Evolutionary conservation across 2,797 vertebrate genomes (phyloP).

Genomic region (Pseudochromis fuscus): DNA sequence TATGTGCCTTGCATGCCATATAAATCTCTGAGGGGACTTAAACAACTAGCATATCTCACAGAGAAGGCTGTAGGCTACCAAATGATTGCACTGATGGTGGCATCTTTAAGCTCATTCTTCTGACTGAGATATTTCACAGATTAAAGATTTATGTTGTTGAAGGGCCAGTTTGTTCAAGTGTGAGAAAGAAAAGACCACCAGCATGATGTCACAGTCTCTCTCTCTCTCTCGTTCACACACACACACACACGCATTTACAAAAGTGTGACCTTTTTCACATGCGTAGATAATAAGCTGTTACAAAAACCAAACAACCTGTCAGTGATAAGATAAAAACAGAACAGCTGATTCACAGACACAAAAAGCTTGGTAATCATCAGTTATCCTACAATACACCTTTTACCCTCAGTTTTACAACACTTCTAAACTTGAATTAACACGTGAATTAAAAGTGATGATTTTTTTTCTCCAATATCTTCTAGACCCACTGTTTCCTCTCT

Average conservation of each 20-base stretch:
- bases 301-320: conserved; percentile 85
- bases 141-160: conserved; percentile 48
- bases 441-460: conserved; percentile 3
- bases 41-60: not conserved
- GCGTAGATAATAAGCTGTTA: conserved; percentile 81
- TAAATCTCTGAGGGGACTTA: not conserved
- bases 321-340: conserved; percentile 81
- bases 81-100: conserved; percentile 5
- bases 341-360: conserved; percentile 71
- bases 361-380: conserved; percentile 28
- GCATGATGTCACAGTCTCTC: conserved; percentile 47
- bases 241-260: conserved; percentile 40
- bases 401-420: not conserved
- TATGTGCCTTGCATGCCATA: not conserved
- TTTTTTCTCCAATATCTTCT: no score
- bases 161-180: conserved; percentile 68
- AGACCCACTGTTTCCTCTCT: no score
- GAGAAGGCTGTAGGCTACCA: not conserved
- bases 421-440: not conserved
- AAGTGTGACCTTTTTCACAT: conserved; percentile 72
- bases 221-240: conserved; percentile 18
- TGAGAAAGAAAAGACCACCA: conserved; percentile 72
- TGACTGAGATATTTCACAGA: conserved; percentile 43
- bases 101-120: conserved; percentile 37
- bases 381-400: conserved; percentile 24